A percentile compares a stretch with the other conserved stretches of the same genome.
Conservation (phyloP, 92 coral and sea anemone species). For the Palythoa heliodiscus region DNA sequence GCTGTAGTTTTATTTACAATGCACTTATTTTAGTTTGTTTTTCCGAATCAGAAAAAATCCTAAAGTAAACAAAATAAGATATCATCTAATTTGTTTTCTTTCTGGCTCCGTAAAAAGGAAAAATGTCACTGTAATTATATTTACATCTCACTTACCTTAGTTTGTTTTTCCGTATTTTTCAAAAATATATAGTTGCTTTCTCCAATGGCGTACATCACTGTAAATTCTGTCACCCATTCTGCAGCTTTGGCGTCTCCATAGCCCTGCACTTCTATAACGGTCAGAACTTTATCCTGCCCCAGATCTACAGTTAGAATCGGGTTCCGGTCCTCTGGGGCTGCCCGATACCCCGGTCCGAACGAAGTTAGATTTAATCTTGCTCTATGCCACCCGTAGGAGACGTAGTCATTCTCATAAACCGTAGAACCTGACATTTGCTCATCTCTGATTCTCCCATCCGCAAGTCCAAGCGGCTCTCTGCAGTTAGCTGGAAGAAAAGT, state of each 20-base stretch:
- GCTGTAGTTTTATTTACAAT: neutral
- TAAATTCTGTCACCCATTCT: constrained; percentile 73
- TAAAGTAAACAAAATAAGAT: neutral
- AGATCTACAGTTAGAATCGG: constrained; percentile 72
- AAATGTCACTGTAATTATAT: neutral
- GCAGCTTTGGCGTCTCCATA: constrained; percentile 69
- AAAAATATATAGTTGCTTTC: constrained; percentile 24
- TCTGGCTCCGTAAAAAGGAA: neutral
- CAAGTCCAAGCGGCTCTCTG: constrained; percentile 74
- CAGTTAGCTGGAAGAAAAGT: constrained; percentile 66
- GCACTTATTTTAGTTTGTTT: constrained; percentile 27
- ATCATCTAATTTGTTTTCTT: neutral
- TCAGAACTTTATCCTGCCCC: constrained; percentile 63
- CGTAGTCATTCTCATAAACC: constrained; percentile 61
- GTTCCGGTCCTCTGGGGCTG: constrained; percentile 34
- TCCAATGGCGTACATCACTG: constrained; percentile 60
- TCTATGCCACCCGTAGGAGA: constrained; percentile 79
- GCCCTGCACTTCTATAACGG: constrained; percentile 76
- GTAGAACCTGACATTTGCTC: constrained; percentile 76
- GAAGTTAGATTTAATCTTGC: constrained; percentile 74
- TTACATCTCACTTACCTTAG: constrained; percentile 12
- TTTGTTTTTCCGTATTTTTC: constrained; percentile 26
- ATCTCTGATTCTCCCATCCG: constrained; percentile 62
- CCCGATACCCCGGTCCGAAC: constrained; percentile 84
- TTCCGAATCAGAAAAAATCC: neutral